Base-by-base conservation (phyloP, 2,888 invertebrate genomes). In the Theodoxus fluviatilis region DNA sequence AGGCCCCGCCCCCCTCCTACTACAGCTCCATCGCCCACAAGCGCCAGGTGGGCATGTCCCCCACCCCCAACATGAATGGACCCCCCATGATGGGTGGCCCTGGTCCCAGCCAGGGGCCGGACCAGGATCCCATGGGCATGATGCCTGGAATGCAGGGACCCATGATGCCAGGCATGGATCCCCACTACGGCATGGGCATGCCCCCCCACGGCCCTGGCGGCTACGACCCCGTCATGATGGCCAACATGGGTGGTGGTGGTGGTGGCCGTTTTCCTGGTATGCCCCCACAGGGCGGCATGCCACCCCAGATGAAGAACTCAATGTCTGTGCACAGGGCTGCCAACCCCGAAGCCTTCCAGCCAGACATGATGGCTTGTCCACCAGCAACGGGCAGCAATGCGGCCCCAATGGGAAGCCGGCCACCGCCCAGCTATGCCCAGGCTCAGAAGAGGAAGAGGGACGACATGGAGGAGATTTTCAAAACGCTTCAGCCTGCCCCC, bases 401-500 rank as follows among this genome's bases (percentile, higher is more conserved):
- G 61, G 66, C 43, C 59, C 70, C 22, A 18, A 33, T 61, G 22
- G 74, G 74, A 73, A 80, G 73, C 65, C 85, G 86, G 79, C 85
- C 86, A 59, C 86, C 86, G 9, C 85, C 86, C 59, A 83, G 84
- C 75, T 86, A 87, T 79, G 85, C 85, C 72, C 85, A 85, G 77
- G 81, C 85, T 31, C 83, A 84, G 71, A 85, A 83, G 74, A 74
- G 82, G 59, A 83, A 83, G 70, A 78, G 82, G 40, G 84, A 81
- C 22, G 84, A 85, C 68, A 78, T 83, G 68, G 95, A 95, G 88
- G 90, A 96, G 84, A 94, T 96, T 93, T 85, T 84, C 74, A 84
- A 85, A 79, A 85, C 85, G 72, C 76, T 86, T 40, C 86, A 86
- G 74, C 96, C 96, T 75, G 96, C 96, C 82, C 96, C 96, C 78